Evolutionary conservation across 2,888 invertebrate species (phyloP).

Genomic region (Philaethria dido): DNA sequence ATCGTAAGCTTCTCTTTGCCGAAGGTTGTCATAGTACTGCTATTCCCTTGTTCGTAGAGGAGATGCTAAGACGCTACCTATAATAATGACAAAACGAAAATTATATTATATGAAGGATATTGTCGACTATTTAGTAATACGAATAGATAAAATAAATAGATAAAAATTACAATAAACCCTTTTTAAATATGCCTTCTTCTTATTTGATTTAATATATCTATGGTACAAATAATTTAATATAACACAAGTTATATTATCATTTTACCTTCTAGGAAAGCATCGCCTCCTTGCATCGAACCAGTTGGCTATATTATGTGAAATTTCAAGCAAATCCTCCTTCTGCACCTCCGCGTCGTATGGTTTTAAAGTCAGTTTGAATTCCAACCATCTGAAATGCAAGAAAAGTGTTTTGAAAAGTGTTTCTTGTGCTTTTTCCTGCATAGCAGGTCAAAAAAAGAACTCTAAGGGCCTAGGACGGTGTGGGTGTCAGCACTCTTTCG

Average conservation of each 20-base stretch:
- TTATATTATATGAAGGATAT: neutral
- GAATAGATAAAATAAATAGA: too few relatives aligned
- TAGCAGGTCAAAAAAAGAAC: too few relatives aligned
- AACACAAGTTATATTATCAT: neutral
- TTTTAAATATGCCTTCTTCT: too few relatives aligned
- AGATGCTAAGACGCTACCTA: slow-evolving; percentile 49
- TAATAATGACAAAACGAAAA: slow-evolving; percentile 9
- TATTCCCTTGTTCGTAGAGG: slow-evolving; percentile 43
- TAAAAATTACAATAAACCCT: too few relatives aligned
- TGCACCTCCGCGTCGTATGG: slow-evolving; percentile 43
- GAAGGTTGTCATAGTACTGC: slow-evolving; percentile 40
- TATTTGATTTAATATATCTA: too few relatives aligned
- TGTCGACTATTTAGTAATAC: too few relatives aligned
- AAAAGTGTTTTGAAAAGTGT: neutral
- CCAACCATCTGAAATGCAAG: slow-evolving; percentile 43
- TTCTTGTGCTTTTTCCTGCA: too few relatives aligned
- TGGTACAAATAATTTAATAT: neutral
- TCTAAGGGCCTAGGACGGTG: too few relatives aligned
- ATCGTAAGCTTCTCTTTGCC: slow-evolving; percentile 20
- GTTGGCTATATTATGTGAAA: slow-evolving; percentile 50
- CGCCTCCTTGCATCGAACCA: slow-evolving; percentile 56
- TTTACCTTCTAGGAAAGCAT: slow-evolving; percentile 58
- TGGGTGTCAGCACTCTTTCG: too few relatives aligned
- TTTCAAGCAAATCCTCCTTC: slow-evolving; percentile 53
- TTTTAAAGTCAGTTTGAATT: slow-evolving; percentile 51